These are phyloP conservation scores for Hesperophylax magnus DNA, from an alignment of 1,140 invertebrate species.

Conservation along the genomic window DNA sequence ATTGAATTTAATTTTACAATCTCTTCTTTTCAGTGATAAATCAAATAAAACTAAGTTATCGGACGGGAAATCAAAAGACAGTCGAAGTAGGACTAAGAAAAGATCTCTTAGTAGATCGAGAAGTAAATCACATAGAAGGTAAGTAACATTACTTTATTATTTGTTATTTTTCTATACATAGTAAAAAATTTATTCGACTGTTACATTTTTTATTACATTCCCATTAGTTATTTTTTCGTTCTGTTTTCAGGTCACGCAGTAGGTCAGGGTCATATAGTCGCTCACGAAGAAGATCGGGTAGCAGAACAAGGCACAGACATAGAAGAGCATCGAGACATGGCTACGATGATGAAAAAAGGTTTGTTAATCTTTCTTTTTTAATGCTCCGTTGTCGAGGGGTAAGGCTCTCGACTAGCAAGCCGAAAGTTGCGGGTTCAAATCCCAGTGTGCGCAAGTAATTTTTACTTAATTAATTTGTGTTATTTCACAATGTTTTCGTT, in stretches of 20 bases:
- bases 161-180: no score
- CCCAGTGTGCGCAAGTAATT: no score
- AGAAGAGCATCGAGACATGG: constrained; percentile 48
- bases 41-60: constrained; percentile 52
- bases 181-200: no score
- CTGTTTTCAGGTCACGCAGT: constrained; percentile 61
- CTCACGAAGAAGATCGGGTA: constrained; percentile 55
- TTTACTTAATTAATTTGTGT: no score
- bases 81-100: constrained; percentile 63
- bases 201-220: no score
- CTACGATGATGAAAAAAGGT: constrained; percentile 50
- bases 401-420: no score
- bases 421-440: no score
- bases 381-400: no score
- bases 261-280: constrained; percentile 43
- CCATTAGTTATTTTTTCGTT: not conserved
- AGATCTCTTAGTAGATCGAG: constrained; percentile 64
- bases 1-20: not conserved
- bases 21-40: constrained; percentile 56
- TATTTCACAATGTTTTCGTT: no score
- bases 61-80: constrained; percentile 60
- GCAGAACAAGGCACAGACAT: constrained; percentile 54
- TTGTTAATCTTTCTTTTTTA: not conserved
- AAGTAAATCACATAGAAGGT: constrained; percentile 46
- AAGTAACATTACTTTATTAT: not conserved